Evolutionary conservation across 2,797 vertebrate species (phyloP).

Genomic region (Margarornis squamiger): DNA sequence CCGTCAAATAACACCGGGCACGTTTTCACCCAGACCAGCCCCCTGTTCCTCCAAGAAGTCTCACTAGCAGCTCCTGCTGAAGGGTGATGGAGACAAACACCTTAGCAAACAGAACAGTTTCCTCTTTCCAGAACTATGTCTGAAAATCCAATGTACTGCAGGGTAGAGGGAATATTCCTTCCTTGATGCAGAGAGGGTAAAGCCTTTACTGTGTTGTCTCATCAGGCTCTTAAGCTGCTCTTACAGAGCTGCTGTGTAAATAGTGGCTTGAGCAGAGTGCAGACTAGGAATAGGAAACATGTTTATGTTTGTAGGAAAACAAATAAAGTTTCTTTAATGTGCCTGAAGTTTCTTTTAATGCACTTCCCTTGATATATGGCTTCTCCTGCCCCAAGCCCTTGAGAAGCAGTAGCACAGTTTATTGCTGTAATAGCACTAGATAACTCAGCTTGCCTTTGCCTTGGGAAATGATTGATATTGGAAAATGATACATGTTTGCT

Average conservation of each 20-base stretch:
- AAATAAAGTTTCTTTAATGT: not conserved
- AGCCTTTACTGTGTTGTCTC: not conserved
- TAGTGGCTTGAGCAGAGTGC: not conserved
- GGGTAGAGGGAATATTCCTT: not conserved
- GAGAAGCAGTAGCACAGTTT: not conserved
- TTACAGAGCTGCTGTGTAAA: not conserved
- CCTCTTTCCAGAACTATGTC: not conserved
- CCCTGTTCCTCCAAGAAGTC: not conserved
- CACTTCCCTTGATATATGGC: not conserved
- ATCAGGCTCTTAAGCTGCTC: not conserved
- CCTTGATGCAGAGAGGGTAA: not conserved
- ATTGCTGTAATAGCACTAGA: not conserved
- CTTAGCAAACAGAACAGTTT: not conserved
- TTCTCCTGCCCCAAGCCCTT: not conserved
- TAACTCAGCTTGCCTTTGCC: constrained; percentile 9
- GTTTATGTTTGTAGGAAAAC: constrained; percentile 28
- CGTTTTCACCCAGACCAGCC: not conserved
- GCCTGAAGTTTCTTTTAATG: not conserved
- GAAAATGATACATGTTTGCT: not conserved
- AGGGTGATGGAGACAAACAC: not conserved
- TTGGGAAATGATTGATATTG: constrained; percentile 10
- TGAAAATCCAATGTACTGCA: not conserved
- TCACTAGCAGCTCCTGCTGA: not conserved
- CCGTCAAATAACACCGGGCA: not conserved
- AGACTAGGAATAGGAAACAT: not conserved